Percentiles rank a stretch among this genome's conserved stretches.
These are phyloP conservation scores for Artemisiospiza belli DNA, from an alignment of 2,113 vertebrate species.

Conservation along the genomic window DNA sequence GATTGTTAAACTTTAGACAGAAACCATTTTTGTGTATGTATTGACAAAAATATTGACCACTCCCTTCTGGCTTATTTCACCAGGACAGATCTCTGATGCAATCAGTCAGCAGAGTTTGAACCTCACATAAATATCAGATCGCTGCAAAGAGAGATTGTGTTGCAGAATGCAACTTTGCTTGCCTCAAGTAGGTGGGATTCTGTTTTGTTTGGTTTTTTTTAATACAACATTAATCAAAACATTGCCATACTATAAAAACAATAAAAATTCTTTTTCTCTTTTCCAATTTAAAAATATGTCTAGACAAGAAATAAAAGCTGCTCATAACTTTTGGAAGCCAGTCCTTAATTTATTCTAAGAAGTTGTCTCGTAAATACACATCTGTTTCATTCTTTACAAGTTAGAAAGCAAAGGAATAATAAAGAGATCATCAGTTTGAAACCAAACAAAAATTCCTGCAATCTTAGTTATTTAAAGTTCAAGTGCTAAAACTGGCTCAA, in stretches of 20 bases:
- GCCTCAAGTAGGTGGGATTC: not conserved
- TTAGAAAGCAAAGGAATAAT: conserved; percentile 20
- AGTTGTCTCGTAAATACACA: conserved; percentile 49
- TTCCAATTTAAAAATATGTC: conserved; percentile 43
- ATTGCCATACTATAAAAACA: not conserved
- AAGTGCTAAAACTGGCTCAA: conserved; percentile 24
- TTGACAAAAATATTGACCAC: not conserved
- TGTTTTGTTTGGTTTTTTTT: not conserved
- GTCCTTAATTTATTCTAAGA: conserved; percentile 41
- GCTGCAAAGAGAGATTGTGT: not conserved
- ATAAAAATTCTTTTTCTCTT: not conserved
- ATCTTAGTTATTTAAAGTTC: conserved; percentile 3
- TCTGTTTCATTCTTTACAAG: conserved; percentile 48
- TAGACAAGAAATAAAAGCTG: conserved; percentile 49
- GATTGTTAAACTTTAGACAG: not conserved
- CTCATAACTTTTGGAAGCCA: conserved; percentile 53
- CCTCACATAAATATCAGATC: not conserved
- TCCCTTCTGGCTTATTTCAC: conserved; percentile 28
- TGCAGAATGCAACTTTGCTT: not conserved
- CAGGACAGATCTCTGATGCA: not conserved
- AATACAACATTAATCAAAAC: not conserved
- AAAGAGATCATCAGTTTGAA: conserved; percentile 9
- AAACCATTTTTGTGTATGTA: not conserved
- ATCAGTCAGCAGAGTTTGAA: not conserved
- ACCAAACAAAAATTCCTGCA: not conserved